phyloP scores from a whole-genome alignment of 2,888 invertebrate genomes.

The Scaptomyza parva region DNA sequence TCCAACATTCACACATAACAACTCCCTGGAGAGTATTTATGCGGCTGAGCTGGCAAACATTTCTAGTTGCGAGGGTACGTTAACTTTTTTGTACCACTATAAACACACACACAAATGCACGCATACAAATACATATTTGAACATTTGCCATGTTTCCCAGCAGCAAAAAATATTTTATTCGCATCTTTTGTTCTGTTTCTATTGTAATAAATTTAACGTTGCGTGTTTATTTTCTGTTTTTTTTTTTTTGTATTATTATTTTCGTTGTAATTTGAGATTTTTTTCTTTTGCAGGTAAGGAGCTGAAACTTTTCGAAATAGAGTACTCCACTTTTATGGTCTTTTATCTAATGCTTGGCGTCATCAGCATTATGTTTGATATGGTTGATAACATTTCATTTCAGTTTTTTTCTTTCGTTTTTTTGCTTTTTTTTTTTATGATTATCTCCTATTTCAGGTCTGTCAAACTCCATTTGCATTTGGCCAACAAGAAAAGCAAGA shows the following conservation, averaged over 20 bases:
- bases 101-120: slow-evolving; percentile 11
- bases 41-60: slow-evolving; percentile 68
- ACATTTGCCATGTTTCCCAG: slow-evolving; percentile 51
- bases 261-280: slow-evolving; percentile 71
- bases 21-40: slow-evolving; percentile 79
- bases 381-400: slow-evolving; percentile 57
- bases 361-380: slow-evolving; percentile 44
- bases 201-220: slow-evolving; percentile 72
- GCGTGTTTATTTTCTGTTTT: slow-evolving; percentile 21
- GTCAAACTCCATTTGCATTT: slow-evolving; percentile 81
- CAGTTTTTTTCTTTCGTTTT: too few species aligned
- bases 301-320: slow-evolving; percentile 12
- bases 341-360: slow-evolving; percentile 57
- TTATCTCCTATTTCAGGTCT: slow-evolving; percentile 48
- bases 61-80: slow-evolving; percentile 44
- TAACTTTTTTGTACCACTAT: slow-evolving; percentile 66
- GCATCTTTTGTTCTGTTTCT: slow-evolving; percentile 72
- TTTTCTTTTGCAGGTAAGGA: slow-evolving; percentile 54
- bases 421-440: slow-evolving; percentile 51
- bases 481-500: slow-evolving; percentile 24
- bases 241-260: slow-evolving; percentile 26
- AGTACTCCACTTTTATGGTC: slow-evolving; percentile 15
- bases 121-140: slow-evolving; percentile 13
- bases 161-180: slow-evolving; percentile 67
- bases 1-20: slow-evolving; percentile 68